Percentiles rank a stretch among this genome's conserved stretches.
phyloP scores from a whole-genome alignment of 1,140 invertebrate genomes.

The Rhynchophorus ferrugineus region DNA sequence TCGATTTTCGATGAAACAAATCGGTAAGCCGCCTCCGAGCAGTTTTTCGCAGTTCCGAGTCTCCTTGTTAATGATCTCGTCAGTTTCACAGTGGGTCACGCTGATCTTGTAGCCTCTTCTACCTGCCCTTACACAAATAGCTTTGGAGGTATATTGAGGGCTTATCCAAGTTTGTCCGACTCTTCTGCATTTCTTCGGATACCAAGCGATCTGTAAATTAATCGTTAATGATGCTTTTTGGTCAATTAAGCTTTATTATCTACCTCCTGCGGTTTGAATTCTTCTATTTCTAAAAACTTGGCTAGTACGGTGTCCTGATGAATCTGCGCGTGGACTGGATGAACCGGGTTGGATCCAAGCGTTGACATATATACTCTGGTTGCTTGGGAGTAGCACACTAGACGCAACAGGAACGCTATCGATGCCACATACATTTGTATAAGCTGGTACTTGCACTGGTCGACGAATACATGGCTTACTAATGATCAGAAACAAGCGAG shows the following conservation, averaged over 20 bases:
- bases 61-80: constrained; percentile 8
- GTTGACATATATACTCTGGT: no score
- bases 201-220: constrained; percentile 1
- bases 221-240: not conserved
- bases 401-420: no score
- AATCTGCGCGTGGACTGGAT: no score
- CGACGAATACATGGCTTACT: no score
- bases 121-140: not conserved
- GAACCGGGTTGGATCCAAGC: no score
- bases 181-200: not conserved
- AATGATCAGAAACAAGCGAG: no score
- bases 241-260: not conserved
- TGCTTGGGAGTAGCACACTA: no score
- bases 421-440: no score
- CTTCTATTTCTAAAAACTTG: not conserved
- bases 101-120: not conserved
- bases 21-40: constrained; percentile 5
- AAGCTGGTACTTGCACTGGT: no score
- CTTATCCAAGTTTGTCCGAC: not conserved
- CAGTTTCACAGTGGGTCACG: not conserved
- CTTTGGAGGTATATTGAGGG: not conserved
- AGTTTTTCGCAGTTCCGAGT: not conserved
- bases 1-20: constrained; percentile 3
- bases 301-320: no score
- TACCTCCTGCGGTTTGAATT: not conserved